Evolutionary conservation across 2,797 vertebrate species (phyloP), one percentile per base, ranked within the genome.

Genomic region (Craterocephalus amniculus): DNA sequence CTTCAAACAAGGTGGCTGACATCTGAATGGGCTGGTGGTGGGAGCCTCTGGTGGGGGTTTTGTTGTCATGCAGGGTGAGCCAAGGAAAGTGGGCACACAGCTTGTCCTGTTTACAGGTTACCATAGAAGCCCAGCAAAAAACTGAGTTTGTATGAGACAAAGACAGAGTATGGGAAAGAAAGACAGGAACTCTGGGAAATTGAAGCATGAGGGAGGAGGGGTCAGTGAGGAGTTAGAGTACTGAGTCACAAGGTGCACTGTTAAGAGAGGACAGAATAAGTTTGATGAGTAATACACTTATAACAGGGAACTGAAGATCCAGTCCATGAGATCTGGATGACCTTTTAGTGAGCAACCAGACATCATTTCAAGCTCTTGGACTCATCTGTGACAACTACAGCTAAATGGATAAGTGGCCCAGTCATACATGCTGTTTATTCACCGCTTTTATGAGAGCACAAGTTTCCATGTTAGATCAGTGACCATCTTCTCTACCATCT

Each of bases 41-140:
- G 87, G 89, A 90, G 79, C 81, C 86, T 88, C 90, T 88, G 85
- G 85, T 88, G 86, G 90, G 84, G 73, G 75, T 88, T 85, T 85
- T 86, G 88, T 89, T 90, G 88, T 79, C 84, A 83, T 84, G 78
- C 74, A 76, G 85, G 87, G 83, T 65, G 87, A 90, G 88, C 88
- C 86, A 90, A 88, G 85, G 87, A 88, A 88, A 90, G 83, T 87
- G 87, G 85, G 88, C 90, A 89, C 77, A 72, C 87, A 89, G 88
- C 81, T 89, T 88, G 89, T 83, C 89, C 88, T 90, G 87, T 92
- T 91, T 89, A 90, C 88, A 92, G 89, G 91, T 93, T 92, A 91
- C 90, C 89, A 92, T 92, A 91, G 91, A 84, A 93, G 91, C 88
- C 67, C 69, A 1, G 59, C 81, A n/a, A 74, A 70, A 81, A 88